Percentiles rank a stretch among this genome's conserved stretches.
phyloP scores from a whole-genome alignment of 1,140 invertebrate species.

The Drosophila burlai region DNA sequence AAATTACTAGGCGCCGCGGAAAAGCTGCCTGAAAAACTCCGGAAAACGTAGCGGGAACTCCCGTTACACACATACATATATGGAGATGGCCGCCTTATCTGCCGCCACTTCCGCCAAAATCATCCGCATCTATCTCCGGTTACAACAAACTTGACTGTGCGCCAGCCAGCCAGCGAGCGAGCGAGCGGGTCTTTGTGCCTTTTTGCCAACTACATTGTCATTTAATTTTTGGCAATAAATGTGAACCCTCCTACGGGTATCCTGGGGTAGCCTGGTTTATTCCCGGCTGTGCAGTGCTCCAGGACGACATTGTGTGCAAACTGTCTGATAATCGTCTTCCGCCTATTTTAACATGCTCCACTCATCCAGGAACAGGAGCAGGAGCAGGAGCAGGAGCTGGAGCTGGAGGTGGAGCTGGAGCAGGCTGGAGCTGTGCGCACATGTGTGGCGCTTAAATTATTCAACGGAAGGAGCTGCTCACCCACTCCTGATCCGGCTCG shows the following conservation, averaged over 20 bases:
- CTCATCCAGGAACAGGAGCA: background rate
- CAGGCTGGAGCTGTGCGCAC: constrained; percentile 37
- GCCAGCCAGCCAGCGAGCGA: background rate
- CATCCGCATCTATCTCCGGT: constrained; percentile 63
- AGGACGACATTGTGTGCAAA: constrained; percentile 80
- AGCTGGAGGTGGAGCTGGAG: background rate
- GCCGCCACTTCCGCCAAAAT: constrained; percentile 27
- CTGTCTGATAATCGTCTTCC: constrained; percentile 84
- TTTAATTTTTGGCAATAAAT: constrained; percentile 84
- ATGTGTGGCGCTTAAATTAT: constrained; percentile 81
- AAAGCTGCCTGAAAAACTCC: constrained; percentile 9
- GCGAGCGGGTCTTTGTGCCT: constrained; percentile 9
- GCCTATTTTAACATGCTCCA: constrained; percentile 75
- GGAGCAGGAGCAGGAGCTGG: background rate
- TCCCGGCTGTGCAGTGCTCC: background rate
- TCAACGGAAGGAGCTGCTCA: constrained; percentile 62
- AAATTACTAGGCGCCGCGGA: constrained; percentile 60
- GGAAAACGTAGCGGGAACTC: constrained; percentile 5
- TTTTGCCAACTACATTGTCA: constrained; percentile 76
- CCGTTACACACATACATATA: background rate
- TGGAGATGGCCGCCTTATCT: constrained; percentile 18
- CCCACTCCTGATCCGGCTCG: constrained; percentile 4
- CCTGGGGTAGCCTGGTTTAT: background rate
- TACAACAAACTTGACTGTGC: constrained; percentile 55
- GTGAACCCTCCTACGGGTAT: constrained; percentile 42